These are phyloP conservation scores for Aphrocallistes beatrix DNA, from an alignment of 37 sponge, comb jelly and placozoan genomes.

Conservation along the genomic window DNA sequence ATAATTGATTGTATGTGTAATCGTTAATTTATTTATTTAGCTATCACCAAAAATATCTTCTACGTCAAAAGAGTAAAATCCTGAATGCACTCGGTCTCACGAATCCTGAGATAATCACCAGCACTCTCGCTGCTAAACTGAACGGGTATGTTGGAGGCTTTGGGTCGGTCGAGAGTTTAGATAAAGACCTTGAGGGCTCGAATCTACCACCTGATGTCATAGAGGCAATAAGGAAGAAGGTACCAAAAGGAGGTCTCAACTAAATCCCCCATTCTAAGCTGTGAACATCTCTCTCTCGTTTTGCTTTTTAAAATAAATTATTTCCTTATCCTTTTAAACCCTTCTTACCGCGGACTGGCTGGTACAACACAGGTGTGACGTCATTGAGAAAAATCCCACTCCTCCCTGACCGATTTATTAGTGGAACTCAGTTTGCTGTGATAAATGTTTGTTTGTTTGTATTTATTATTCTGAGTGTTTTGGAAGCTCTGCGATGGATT, in stretches of 20 bases:
- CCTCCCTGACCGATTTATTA: background rate
- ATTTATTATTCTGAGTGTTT: background rate
- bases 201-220: slow-evolving; percentile 24
- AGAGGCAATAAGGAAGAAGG: background rate
- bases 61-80: slow-evolving; percentile 60
- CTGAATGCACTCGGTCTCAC: slow-evolving; percentile 44
- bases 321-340: too few relatives aligned
- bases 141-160: slow-evolving; percentile 86
- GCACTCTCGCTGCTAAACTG: slow-evolving; percentile 51
- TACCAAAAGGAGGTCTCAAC: background rate
- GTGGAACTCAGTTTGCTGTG: background rate
- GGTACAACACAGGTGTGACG: background rate
- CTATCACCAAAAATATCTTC: slow-evolving; percentile 91
- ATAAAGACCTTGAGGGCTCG: slow-evolving; percentile 56
- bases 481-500: background rate
- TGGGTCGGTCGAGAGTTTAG: slow-evolving; percentile 35
- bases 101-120: slow-evolving; percentile 62
- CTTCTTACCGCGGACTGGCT: too few relatives aligned
- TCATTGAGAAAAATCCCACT: background rate
- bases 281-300: too few relatives aligned
- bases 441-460: too few relatives aligned
- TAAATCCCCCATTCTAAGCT: too few relatives aligned
- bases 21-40: slow-evolving; percentile 34
- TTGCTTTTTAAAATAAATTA: too few relatives aligned
- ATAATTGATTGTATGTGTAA: background rate